Conservation (phyloP, 2,113 vertebrate genomes). For the Arenaria interpres region DNA sequence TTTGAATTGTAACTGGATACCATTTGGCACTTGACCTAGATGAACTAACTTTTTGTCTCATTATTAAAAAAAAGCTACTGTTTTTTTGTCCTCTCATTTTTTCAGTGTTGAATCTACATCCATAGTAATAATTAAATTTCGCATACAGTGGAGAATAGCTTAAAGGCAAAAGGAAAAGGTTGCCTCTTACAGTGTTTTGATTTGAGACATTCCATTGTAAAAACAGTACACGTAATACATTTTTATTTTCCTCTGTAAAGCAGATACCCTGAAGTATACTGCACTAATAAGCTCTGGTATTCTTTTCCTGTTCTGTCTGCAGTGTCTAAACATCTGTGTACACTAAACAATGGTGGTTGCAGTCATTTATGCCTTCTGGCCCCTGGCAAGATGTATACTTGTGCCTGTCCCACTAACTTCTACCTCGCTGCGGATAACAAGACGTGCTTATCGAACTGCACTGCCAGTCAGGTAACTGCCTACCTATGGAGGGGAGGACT, state of each 20-base stretch:
- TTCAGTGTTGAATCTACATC: neutral
- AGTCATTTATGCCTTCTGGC: constrained; percentile 96
- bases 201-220: neutral
- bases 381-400: constrained; percentile 85
- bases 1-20: neutral
- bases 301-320: neutral
- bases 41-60: neutral
- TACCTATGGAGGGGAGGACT: fast-evolving
- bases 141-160: neutral
- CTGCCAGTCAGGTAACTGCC: constrained; percentile 90
- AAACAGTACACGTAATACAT: neutral
- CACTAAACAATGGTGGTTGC: constrained; percentile 92
- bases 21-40: neutral
- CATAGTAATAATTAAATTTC: neutral
- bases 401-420: constrained; percentile 97
- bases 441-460: constrained; percentile 97
- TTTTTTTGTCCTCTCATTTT: neutral
- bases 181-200: neutral
- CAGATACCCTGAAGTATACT: neutral
- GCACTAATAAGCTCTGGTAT: neutral
- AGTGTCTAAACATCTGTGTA: constrained; percentile 94
- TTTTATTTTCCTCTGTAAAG: neutral
- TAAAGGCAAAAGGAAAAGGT: neutral
- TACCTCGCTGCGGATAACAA: constrained; percentile 93
- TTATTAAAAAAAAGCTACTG: neutral